Conservation (phyloP, 1,140 invertebrate species). For the Drosophila tsacasi region DNA sequence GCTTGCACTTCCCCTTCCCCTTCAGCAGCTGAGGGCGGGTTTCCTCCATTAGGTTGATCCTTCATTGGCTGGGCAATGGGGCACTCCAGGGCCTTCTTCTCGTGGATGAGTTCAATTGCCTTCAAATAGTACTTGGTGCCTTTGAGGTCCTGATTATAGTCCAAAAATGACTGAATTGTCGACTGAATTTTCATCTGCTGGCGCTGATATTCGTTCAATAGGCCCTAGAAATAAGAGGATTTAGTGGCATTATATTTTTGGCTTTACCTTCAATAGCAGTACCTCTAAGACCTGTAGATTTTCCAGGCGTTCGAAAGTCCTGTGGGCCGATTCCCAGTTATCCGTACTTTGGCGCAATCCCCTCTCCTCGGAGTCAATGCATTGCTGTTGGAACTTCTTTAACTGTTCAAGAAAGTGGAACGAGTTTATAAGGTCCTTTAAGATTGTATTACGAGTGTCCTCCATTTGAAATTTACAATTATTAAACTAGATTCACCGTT, state of each 20-base stretch:
- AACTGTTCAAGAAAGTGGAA: constrained; percentile 16
- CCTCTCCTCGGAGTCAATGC: constrained; percentile 20
- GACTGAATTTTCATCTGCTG: neutral
- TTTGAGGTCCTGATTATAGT: constrained; percentile 16
- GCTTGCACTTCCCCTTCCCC: neutral
- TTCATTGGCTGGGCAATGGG: neutral
- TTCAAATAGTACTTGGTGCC: constrained; percentile 14
- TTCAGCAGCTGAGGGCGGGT: neutral
- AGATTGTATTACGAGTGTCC: constrained; percentile 3
- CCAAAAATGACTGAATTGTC: constrained; percentile 20
- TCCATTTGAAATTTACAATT: constrained; percentile 32
- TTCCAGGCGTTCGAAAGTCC: constrained; percentile 22
- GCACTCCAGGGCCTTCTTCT: constrained; percentile 1
- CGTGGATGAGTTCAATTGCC: constrained; percentile 14
- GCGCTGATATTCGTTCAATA: neutral
- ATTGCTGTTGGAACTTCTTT: constrained; percentile 12
- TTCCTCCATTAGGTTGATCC: neutral
- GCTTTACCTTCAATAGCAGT: no score
- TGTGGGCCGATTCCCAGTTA: neutral
- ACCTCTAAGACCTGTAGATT: constrained; percentile 16
- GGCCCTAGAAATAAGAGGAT: neutral
- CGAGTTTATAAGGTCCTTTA: constrained; percentile 32
- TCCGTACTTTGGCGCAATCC: neutral
- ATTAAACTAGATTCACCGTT: neutral
- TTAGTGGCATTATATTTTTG: neutral